These are phyloP conservation scores for Bombyx mori DNA, from an alignment of 1,140 invertebrate species.

Conservation along the genomic window DNA sequence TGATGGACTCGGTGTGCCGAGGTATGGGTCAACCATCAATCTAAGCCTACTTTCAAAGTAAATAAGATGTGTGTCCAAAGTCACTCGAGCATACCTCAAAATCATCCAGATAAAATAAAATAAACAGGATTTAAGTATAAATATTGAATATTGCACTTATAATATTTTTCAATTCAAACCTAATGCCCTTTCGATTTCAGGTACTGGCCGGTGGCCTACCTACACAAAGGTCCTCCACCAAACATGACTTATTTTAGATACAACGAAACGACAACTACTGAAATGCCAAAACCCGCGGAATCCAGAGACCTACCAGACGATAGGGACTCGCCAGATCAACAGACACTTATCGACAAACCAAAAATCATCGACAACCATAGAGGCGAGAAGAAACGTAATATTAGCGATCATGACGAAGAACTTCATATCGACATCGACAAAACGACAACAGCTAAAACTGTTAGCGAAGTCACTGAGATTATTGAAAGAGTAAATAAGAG, in stretches of 20 bases:
- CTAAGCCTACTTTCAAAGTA: too few relatives aligned
- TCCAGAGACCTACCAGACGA: conserved; percentile 10
- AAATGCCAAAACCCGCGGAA: conserved; percentile 10
- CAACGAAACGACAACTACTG: conserved; percentile 46
- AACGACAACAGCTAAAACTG: conserved; percentile 8
- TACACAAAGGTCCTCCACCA: conserved; percentile 65
- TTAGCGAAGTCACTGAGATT: conserved; percentile 9
- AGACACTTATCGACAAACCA: conserved; percentile 1
- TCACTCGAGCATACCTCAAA: too few relatives aligned
- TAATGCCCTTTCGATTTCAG: conserved; percentile 27
- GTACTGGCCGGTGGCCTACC: conserved; percentile 68
- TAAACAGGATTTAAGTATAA: too few relatives aligned
- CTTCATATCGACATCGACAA: conserved; percentile 8
- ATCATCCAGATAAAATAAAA: too few relatives aligned
- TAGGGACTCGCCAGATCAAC: not conserved
- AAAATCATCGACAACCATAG: conserved; percentile 19
- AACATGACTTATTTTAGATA: conserved; percentile 65
- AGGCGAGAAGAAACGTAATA: conserved; percentile 38
- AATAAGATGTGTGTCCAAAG: too few relatives aligned
- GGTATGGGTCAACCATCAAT: too few relatives aligned
- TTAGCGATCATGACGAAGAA: conserved; percentile 21
- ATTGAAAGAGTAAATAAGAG: conserved; percentile 12
- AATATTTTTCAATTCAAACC: too few relatives aligned
- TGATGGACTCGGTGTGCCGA: too few relatives aligned
- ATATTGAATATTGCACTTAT: too few relatives aligned